phyloP scores from a whole-genome alignment of 2,888 invertebrate genomes.

The Drosophila colorata region DNA sequence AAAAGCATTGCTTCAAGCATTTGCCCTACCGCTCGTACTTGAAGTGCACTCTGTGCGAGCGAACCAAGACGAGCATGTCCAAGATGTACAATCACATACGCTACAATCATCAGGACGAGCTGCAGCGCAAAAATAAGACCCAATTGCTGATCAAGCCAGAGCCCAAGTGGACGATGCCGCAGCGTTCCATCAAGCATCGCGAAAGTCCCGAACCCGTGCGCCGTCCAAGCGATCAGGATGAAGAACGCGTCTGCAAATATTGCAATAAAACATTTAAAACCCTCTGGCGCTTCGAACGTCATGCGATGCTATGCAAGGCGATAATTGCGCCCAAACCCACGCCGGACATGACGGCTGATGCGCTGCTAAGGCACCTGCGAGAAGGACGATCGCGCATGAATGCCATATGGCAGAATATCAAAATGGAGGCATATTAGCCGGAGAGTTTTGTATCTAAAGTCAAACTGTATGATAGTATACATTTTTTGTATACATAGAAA shows the following conservation, averaged over 20 bases:
- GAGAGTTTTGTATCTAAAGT: neutral
- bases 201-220: slow-evolving; percentile 5
- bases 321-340: neutral
- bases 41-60: slow-evolving; percentile 75
- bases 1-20: slow-evolving; percentile 81
- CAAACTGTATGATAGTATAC: neutral
- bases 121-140: slow-evolving; percentile 54
- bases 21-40: slow-evolving; percentile 80
- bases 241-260: slow-evolving; percentile 50
- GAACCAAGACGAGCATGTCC: slow-evolving; percentile 80
- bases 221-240: slow-evolving; percentile 14
- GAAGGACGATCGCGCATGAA: slow-evolving; percentile 55
- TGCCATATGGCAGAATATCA: slow-evolving; percentile 48
- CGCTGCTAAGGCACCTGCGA: slow-evolving; percentile 48
- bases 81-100: slow-evolving; percentile 80
- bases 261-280: slow-evolving; percentile 69
- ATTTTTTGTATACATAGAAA: neutral
- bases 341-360: slow-evolving; percentile 24
- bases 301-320: slow-evolving; percentile 33
- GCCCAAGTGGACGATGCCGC: slow-evolving; percentile 43
- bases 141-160: slow-evolving; percentile 64
- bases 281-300: slow-evolving; percentile 54
- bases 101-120: slow-evolving; percentile 67
- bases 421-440: neutral
- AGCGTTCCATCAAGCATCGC: neutral